These are phyloP conservation scores for Tetramorium simillimum DNA, from an alignment of 1,140 invertebrate genomes.

Conservation along the genomic window DNA sequence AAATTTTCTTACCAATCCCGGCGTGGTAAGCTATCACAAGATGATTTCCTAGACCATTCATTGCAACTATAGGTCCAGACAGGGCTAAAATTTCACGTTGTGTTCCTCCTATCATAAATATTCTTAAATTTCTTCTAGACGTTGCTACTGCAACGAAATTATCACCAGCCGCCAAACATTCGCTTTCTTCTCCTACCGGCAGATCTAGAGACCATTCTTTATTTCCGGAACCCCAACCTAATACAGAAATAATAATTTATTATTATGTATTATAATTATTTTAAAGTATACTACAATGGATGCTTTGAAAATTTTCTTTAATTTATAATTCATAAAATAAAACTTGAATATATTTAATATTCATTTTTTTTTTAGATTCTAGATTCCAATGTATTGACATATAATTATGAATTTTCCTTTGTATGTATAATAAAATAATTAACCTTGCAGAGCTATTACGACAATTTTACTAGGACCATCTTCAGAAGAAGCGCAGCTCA, in stretches of 20 bases:
- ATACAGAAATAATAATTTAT: conserved; percentile 19
- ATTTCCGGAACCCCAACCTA: conserved; percentile 89
- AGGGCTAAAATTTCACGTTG: conserved; percentile 93
- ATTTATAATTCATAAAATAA: background rate
- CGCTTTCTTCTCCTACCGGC: conserved; percentile 91
- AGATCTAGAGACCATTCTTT: conserved; percentile 95
- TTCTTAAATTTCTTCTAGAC: conserved; percentile 89
- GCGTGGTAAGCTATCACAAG: conserved; percentile 93
- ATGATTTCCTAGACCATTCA: conserved; percentile 89
- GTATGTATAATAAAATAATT: conserved; percentile 17
- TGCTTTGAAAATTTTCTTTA: background rate
- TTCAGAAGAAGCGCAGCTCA: conserved; percentile 90
- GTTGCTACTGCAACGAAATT: conserved; percentile 93
- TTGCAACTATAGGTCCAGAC: conserved; percentile 90
- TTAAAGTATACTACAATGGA: background rate
- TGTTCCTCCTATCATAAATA: conserved; percentile 94
- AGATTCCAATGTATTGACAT: background rate
- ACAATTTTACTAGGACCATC: conserved; percentile 86
- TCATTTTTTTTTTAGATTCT: background rate
- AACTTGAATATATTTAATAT: background rate
- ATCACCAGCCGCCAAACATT: conserved; percentile 90
- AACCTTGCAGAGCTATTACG: conserved; percentile 82
- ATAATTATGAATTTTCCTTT: background rate
- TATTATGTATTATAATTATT: background rate
- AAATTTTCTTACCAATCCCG: conserved; percentile 84